Evolutionary conservation across 2,113 vertebrate species (phyloP).

Genomic region (Boulengeromyrus knoepffleri): DNA sequence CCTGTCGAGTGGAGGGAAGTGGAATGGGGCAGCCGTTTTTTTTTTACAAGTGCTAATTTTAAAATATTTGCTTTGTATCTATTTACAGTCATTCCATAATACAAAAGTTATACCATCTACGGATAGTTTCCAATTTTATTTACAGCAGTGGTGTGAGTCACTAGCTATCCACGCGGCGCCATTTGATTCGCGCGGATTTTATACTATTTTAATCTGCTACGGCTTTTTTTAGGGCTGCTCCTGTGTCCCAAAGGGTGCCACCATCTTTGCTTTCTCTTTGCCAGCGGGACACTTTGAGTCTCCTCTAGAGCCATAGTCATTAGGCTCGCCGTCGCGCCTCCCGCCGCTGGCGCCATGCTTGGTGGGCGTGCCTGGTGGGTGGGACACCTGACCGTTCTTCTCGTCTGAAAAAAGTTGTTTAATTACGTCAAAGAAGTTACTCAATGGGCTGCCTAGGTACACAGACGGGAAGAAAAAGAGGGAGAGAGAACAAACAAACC

Average conservation of each 20-base stretch:
- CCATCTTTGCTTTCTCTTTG: constrained; percentile 75
- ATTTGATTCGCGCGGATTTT: not conserved
- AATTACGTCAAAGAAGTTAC: constrained; percentile 99
- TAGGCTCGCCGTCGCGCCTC: constrained; percentile 75
- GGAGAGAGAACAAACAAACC: constrained; percentile 74
- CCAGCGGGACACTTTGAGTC: constrained; percentile 72
- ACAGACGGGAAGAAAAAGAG: constrained; percentile 64
- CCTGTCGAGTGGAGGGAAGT: constrained; percentile 7
- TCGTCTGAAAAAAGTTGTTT: constrained; percentile 99
- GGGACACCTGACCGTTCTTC: constrained; percentile 95
- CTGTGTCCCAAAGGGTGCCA: constrained; percentile 71
- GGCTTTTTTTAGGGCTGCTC: constrained; percentile 72
- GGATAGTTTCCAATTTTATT: constrained; percentile 58
- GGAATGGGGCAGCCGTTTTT: not conserved
- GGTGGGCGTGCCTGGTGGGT: constrained; percentile 77
- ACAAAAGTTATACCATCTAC: constrained; percentile 55
- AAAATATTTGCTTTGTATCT: constrained; percentile 55
- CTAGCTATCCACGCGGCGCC: constrained; percentile 45
- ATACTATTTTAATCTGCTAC: constrained; percentile 23
- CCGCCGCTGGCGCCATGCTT: constrained; percentile 76
- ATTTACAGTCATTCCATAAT: constrained; percentile 68
- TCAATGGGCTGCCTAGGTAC: constrained; percentile 91
- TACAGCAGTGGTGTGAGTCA: constrained; percentile 59
- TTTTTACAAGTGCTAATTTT: constrained; percentile 49
- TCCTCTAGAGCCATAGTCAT: constrained; percentile 72